Evolutionary conservation across 2,113 vertebrate genomes (phyloP).

Genomic region (Cinclus cinclus): DNA sequence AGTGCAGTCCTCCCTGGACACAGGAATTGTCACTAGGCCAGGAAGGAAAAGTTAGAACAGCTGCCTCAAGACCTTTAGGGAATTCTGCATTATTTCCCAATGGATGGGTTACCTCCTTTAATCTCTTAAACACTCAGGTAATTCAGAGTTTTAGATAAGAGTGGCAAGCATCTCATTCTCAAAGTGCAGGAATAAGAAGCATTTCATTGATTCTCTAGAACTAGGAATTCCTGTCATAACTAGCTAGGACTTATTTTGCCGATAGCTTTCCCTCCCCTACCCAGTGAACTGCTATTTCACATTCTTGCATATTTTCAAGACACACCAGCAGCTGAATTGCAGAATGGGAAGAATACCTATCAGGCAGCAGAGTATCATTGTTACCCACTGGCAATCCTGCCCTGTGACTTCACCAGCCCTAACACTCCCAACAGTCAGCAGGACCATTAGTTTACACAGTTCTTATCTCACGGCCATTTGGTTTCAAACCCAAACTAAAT

Average conservation of each 20-base stretch:
- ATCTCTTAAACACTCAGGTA: not conserved
- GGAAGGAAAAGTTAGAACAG: not conserved
- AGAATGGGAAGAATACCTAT: slow-evolving; percentile 24
- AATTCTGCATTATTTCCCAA: not conserved
- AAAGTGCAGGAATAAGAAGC: not conserved
- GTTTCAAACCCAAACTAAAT: slow-evolving; percentile 46
- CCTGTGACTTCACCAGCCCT: not conserved
- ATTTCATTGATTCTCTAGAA: slow-evolving; percentile 6
- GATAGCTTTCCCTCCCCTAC: not conserved
- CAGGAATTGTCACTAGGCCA: not conserved
- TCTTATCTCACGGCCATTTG: slow-evolving; percentile 29
- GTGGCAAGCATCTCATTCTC: slow-evolving; percentile 3
- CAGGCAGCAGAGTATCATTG: not conserved
- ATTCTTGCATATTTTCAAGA: slow-evolving; percentile 47
- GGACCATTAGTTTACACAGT: slow-evolving; percentile 26
- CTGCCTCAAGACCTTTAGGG: not conserved
- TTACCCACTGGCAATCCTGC: not conserved
- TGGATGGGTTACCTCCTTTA: not conserved
- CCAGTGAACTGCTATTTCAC: slow-evolving; percentile 2
- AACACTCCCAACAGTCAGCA: not conserved
- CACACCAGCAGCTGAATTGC: not conserved
- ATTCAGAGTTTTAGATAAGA: not conserved
- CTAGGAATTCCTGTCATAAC: slow-evolving; percentile 53
- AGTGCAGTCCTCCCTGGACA: not conserved
- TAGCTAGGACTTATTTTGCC: slow-evolving; percentile 11